Conservation (phyloP, 2,888 invertebrate species). For the Pristionchus maxplancki region DNA sequence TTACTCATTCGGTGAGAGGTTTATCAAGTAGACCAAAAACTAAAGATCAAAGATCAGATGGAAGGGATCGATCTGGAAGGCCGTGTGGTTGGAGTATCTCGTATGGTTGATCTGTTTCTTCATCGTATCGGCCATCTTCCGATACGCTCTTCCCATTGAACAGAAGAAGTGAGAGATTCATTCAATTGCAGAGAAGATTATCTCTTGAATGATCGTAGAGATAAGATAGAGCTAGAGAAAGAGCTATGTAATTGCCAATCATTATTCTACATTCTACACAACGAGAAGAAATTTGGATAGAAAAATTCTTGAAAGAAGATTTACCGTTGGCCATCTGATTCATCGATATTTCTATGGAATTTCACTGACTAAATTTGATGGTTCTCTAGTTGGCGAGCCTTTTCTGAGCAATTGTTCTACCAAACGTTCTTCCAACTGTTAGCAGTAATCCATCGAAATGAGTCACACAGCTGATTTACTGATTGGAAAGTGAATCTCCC, state of each 20-base stretch:
- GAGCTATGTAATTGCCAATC: too few relatives aligned
- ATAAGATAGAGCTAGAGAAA: too few relatives aligned
- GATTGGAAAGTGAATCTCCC: slow-evolving; percentile 16
- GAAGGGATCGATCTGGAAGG: slow-evolving; percentile 73
- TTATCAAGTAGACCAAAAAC: neutral
- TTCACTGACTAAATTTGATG: neutral
- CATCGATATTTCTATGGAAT: neutral
- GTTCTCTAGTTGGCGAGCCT: neutral
- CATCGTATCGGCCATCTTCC: slow-evolving; percentile 63
- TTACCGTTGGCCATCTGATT: neutral
- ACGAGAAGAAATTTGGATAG: too few relatives aligned
- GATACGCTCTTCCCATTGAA: slow-evolving; percentile 58
- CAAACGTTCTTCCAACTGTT: neutral
- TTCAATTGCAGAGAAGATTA: too few relatives aligned
- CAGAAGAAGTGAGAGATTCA: slow-evolving; percentile 54
- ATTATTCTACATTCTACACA: too few relatives aligned
- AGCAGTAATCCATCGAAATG: neutral
- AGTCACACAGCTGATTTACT: slow-evolving; percentile 7
- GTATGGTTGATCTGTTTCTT: slow-evolving; percentile 67
- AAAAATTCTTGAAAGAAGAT: neutral
- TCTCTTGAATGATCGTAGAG: too few relatives aligned
- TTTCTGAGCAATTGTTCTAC: neutral
- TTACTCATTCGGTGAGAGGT: slow-evolving; percentile 1
- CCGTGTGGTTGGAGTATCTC: slow-evolving; percentile 69
- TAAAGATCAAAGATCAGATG: slow-evolving; percentile 58